Conservation (phyloP, 2,797 vertebrate species). For the Poecilia picta region DNA sequence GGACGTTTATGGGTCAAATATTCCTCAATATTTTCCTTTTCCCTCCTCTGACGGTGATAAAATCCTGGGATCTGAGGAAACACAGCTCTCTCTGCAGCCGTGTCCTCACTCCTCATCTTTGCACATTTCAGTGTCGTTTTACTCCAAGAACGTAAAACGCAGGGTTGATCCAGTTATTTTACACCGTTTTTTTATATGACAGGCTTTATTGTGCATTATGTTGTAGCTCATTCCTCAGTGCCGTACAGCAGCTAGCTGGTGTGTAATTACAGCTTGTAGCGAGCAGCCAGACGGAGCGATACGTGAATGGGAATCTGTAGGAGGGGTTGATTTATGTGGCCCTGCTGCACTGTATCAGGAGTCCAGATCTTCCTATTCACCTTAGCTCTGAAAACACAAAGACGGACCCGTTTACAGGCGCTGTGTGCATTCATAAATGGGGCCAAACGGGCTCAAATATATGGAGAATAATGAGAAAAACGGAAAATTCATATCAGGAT, state of each 20-base stretch:
- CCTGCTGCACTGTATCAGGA: slow-evolving; percentile 80
- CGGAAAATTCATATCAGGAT: not conserved
- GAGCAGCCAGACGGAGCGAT: slow-evolving; percentile 89
- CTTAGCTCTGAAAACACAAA: slow-evolving; percentile 83
- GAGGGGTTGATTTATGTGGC: slow-evolving; percentile 92
- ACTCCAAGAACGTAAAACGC: slow-evolving; percentile 88
- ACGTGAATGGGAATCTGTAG: slow-evolving; percentile 88
- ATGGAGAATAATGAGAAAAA: not conserved
- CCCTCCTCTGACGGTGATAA: not conserved
- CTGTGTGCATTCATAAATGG: not conserved
- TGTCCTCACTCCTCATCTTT: slow-evolving; percentile 50
- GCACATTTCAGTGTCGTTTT: slow-evolving; percentile 83
- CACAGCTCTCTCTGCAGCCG: not conserved
- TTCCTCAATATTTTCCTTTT: not conserved
- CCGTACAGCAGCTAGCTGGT: slow-evolving; percentile 86
- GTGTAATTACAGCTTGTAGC: slow-evolving; percentile 97
- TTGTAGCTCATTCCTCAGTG: slow-evolving; percentile 90
- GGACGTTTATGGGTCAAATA: slow-evolving; percentile 2
- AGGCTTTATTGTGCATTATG: slow-evolving; percentile 94
- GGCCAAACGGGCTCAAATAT: not conserved
- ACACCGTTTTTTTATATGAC: slow-evolving; percentile 93
- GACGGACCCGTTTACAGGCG: not conserved
- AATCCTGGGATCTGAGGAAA: not conserved
- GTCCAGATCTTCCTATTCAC: slow-evolving; percentile 88
- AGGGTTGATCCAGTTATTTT: slow-evolving; percentile 95